phyloP scores from a whole-genome alignment of 2,797 vertebrate genomes.

The Poecilia picta region DNA sequence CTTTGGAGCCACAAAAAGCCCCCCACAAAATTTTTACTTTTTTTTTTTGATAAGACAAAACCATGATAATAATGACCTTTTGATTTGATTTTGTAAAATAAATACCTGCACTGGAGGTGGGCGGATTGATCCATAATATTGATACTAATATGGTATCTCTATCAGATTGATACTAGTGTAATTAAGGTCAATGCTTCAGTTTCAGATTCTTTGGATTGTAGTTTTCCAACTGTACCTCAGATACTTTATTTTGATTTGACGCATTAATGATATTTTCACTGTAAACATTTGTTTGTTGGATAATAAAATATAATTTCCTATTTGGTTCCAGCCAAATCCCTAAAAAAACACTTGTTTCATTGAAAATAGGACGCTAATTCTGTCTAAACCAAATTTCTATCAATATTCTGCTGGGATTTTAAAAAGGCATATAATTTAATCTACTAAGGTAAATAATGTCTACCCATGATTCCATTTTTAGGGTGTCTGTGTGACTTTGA shows the following conservation, averaged over 20 bases:
- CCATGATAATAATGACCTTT: background rate
- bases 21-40: too few species aligned
- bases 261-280: background rate
- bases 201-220: too few species aligned
- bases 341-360: background rate
- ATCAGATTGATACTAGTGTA: background rate
- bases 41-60: too few species aligned
- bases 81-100: background rate
- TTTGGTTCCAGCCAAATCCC: background rate
- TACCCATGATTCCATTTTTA: conserved; percentile 31
- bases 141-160: background rate
- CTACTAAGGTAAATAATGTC: background rate
- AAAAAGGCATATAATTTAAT: background rate
- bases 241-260: background rate
- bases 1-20: background rate
- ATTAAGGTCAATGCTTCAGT: too few species aligned
- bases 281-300: background rate
- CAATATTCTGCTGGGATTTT: background rate
- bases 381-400: background rate
- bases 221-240: too few species aligned
- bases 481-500: conserved; percentile 68
- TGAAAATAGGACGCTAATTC: background rate
- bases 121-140: background rate
- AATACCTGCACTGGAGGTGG: background rate
- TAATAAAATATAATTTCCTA: background rate